Conservation (phyloP, 2,888 invertebrate species). For the Drosophila eohydei region DNA sequence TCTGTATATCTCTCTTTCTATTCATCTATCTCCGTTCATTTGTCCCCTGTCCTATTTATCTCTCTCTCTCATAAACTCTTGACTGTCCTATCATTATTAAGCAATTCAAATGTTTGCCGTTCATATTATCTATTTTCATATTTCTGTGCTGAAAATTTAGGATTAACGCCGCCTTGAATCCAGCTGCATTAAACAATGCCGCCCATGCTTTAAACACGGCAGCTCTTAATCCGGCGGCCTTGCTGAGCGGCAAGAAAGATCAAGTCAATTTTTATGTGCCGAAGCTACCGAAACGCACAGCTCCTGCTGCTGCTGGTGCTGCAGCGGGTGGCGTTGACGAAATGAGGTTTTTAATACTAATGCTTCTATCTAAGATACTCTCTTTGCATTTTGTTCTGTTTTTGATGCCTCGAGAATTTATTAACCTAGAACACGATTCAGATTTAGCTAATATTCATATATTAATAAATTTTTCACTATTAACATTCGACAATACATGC, state of each 20-base stretch:
- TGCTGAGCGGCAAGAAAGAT: constrained; percentile 81
- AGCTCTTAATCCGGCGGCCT: constrained; percentile 78
- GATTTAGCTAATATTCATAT: constrained; percentile 17
- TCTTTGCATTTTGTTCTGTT: constrained; percentile 58
- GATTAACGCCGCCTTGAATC: constrained; percentile 80
- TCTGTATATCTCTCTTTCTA: too few species aligned
- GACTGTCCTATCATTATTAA: constrained; percentile 22
- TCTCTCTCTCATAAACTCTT: constrained; percentile 5
- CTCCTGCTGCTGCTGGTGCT: constrained; percentile 34
- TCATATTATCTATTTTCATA: constrained; percentile 45
- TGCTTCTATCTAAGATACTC: constrained; percentile 26
- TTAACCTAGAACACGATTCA: constrained; percentile 4
- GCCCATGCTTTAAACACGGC: constrained; percentile 80
- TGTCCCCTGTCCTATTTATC: too few species aligned
- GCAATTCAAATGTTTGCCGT: constrained; percentile 25
- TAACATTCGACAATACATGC: constrained; percentile 10
- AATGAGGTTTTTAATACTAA: constrained; percentile 77
- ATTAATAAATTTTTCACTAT: constrained; percentile 24
- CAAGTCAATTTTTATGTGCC: constrained; percentile 82
- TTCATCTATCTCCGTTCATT: neutral
- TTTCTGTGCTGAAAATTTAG: constrained; percentile 61
- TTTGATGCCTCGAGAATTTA: constrained; percentile 31
- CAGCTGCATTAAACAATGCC: constrained; percentile 79
- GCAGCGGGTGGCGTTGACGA: constrained; percentile 64
- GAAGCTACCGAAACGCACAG: constrained; percentile 77